These are phyloP conservation scores for Mastomys coucha DNA, from an alignment of 2,113 vertebrate genomes.

Conservation along the genomic window DNA sequence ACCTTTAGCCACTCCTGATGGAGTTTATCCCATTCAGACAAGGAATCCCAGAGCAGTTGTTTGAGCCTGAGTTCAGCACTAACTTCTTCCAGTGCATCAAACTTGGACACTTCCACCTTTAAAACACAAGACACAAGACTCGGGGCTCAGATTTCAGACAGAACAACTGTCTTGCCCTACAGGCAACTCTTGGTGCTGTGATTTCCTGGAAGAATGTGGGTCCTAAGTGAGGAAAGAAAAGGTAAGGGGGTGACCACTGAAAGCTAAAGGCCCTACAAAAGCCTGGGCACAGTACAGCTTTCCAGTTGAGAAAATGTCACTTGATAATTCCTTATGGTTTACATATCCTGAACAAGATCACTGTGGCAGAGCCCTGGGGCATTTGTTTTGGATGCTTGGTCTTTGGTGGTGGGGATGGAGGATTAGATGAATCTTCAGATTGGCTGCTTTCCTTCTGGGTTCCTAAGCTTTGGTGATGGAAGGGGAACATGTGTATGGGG, in stretches of 20 bases:
- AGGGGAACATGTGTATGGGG: not conserved
- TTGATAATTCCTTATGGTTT: slow-evolving; percentile 25
- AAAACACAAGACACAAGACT: slow-evolving; percentile 40
- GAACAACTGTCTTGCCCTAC: not conserved
- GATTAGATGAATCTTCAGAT: not conserved
- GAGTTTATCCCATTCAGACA: slow-evolving; percentile 89
- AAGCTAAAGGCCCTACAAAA: not conserved
- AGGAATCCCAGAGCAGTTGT: slow-evolving; percentile 91
- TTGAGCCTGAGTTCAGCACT: slow-evolving; percentile 89
- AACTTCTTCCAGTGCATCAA: slow-evolving; percentile 89
- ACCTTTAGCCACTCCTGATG: slow-evolving; percentile 89
- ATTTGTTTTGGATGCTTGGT: not conserved
- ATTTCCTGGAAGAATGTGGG: not conserved
- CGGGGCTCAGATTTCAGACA: slow-evolving; percentile 60
- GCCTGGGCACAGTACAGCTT: not conserved
- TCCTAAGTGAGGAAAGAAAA: not conserved
- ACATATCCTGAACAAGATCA: not conserved
- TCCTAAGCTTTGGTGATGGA: not conserved
- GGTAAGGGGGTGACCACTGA: not conserved
- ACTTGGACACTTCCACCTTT: slow-evolving; percentile 91
- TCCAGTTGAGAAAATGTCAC: slow-evolving; percentile 4
- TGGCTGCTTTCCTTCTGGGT: not conserved
- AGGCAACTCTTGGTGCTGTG: slow-evolving; percentile 18
- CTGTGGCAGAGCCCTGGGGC: not conserved
- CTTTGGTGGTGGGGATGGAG: not conserved